Conservation (phyloP, 2,888 invertebrate species). For the Drosophila borborema region DNA sequence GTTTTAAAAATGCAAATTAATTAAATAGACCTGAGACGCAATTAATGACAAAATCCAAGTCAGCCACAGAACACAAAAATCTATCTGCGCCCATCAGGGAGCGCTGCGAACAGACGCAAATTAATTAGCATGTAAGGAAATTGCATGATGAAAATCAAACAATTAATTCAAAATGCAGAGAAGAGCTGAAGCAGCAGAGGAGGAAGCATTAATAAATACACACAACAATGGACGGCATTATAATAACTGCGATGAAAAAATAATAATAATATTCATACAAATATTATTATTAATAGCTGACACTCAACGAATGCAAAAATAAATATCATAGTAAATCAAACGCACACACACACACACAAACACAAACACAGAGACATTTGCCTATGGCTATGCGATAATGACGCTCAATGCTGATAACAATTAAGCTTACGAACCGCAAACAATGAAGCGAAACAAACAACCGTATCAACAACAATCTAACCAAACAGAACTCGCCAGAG, state of each 20-base stretch:
- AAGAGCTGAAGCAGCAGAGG: neutral
- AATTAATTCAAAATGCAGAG: constrained; percentile 35
- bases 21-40: constrained; percentile 18
- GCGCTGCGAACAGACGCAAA: constrained; percentile 42
- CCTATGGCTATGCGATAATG: constrained; percentile 52
- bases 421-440: constrained; percentile 61
- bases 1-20: constrained; percentile 6
- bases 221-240: constrained; percentile 61
- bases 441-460: constrained; percentile 21
- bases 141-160: constrained; percentile 73
- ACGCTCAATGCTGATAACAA: constrained; percentile 68
- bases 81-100: neutral
- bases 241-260: constrained; percentile 64
- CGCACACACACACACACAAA: constrained; percentile 24
- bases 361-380: neutral
- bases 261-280: constrained; percentile 41
- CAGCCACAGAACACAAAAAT: constrained; percentile 34
- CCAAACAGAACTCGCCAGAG: neutral
- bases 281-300: constrained; percentile 78
- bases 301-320: constrained; percentile 75
- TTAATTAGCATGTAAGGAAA: constrained; percentile 76
- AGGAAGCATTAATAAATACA: constrained; percentile 44
- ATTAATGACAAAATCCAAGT: constrained; percentile 44
- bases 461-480: neutral
- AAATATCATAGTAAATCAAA: constrained; percentile 72